Evolutionary conservation across 2,888 invertebrate genomes (phyloP).

Genomic region (Allygus modestus): DNA sequence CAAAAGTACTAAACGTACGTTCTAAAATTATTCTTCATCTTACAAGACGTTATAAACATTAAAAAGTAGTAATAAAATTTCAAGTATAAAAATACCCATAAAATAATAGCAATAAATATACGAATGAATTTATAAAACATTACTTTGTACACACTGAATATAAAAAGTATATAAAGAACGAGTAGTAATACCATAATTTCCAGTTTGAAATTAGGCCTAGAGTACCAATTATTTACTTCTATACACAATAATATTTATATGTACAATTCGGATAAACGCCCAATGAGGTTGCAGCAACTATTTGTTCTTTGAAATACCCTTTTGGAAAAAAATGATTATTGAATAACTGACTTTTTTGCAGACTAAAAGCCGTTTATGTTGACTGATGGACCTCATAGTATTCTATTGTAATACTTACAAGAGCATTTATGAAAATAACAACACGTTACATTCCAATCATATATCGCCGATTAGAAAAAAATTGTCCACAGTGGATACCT

Average conservation of each 20-base stretch:
- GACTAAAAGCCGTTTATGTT: too few species aligned
- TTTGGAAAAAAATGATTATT: too few species aligned
- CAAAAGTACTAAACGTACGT: conserved; percentile 20
- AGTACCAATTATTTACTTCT: not conserved
- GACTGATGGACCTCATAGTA: too few species aligned
- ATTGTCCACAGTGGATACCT: too few species aligned
- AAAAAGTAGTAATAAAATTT: conserved; percentile 41
- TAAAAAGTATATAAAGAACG: conserved; percentile 1
- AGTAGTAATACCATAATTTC: conserved; percentile 4
- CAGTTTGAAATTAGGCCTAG: conserved; percentile 32
- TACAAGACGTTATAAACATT: conserved; percentile 33
- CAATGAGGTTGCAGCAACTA: conserved; percentile 13
- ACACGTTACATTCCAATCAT: too few species aligned
- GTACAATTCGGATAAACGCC: conserved; percentile 3
- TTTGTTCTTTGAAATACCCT: not conserved
- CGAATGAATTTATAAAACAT: conserved; percentile 28
- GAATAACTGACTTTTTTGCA: too few species aligned
- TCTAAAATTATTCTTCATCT: conserved; percentile 11
- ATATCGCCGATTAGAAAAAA: too few species aligned
- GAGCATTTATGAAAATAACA: too few species aligned
- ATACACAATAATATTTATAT: conserved; percentile 34
- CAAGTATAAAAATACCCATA: conserved; percentile 45
- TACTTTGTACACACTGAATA: conserved; percentile 10
- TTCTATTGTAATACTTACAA: too few species aligned
- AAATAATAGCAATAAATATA: conserved; percentile 51